Evolutionary conservation across 2,888 invertebrate genomes (phyloP).

Genomic region (Drosophila longiperda): DNA sequence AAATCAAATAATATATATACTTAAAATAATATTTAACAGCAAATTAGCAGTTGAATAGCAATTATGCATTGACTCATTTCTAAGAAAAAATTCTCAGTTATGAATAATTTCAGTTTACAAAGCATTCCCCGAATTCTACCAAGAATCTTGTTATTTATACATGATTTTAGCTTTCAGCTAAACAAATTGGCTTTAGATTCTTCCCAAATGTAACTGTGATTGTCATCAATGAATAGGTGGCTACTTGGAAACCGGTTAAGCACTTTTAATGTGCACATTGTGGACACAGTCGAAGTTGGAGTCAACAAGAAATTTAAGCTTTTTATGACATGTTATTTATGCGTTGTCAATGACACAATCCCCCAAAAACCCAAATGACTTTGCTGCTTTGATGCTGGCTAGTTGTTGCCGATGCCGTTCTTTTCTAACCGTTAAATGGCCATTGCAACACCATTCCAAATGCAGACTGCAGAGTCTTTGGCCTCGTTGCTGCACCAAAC

Average conservation of each 20-base stretch:
- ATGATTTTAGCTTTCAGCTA: slow-evolving; percentile 37
- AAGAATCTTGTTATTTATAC: slow-evolving; percentile 31
- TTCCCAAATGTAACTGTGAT: slow-evolving; percentile 65
- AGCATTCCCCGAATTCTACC: slow-evolving; percentile 16
- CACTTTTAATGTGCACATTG: slow-evolving; percentile 50
- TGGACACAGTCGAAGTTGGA: neutral
- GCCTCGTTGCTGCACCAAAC: slow-evolving; percentile 32
- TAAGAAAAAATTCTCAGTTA: neutral
- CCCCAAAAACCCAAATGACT: slow-evolving; percentile 50
- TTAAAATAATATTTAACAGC: neutral
- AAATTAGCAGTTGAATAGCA: neutral
- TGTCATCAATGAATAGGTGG: slow-evolving; percentile 52
- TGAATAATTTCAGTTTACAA: neutral
- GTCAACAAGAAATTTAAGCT: slow-evolving; percentile 29
- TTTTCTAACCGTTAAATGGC: slow-evolving; percentile 70
- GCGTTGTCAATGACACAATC: slow-evolving; percentile 63
- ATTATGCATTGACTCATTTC: neutral
- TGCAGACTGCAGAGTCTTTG: slow-evolving; percentile 43
- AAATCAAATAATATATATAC: neutral
- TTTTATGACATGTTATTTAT: slow-evolving; percentile 61
- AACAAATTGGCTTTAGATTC: slow-evolving; percentile 33
- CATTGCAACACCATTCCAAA: slow-evolving; percentile 50
- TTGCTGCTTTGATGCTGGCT: slow-evolving; percentile 21
- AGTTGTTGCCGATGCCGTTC: slow-evolving; percentile 59
- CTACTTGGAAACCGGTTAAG: slow-evolving; percentile 59